Evolutionary conservation across 2,888 invertebrate species (phyloP), one percentile per base, ranked within the genome.

Genomic region (Drymonia ruficornis): DNA sequence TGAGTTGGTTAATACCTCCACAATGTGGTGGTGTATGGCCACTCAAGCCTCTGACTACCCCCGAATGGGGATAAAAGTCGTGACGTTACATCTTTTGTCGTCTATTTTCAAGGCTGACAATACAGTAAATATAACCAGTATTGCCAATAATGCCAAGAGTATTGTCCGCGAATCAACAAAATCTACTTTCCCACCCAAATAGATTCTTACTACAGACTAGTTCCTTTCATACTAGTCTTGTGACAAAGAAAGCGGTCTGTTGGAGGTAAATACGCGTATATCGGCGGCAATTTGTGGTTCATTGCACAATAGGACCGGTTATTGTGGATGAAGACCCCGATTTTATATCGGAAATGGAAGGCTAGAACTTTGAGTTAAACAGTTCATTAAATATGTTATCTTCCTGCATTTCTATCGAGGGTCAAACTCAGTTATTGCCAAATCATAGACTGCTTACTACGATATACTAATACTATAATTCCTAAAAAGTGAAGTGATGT

Each of bases 251-350:
- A 63, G 56, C 53, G 46, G 53, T 55, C 59, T 56, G 55, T 56
- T 50, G 31, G 47, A 36, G 47, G 46, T 57, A 57, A 70, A 56
- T 56, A 65, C 40, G 56, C 50, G 53, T 62, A 61, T 61, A 70
- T 62, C 52, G 47, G 54, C 65, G 56, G 55, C 70, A 68, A 78
- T 79, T 77, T 75, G 74, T 67, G 76, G 76, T 75, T 73, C 72
- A 79, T 73, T 80, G 78, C 67, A 73, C 65, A 74, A 59, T 55
- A 34, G 49, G 70, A 83, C 84, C 74, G 76, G 84, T 85, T 81
- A 54, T 63, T 63, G 54, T 59, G 50, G 56, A 61, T 53, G 51
- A 57, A 64, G 59, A 67, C 69, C 65, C 72, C 68, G 63, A 67
- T 68, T 59, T 66, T 54, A 67, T 63, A 55, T 70, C 63, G 71